Conservation (phyloP, 2,888 invertebrate species). For the Netelia virgata region DNA sequence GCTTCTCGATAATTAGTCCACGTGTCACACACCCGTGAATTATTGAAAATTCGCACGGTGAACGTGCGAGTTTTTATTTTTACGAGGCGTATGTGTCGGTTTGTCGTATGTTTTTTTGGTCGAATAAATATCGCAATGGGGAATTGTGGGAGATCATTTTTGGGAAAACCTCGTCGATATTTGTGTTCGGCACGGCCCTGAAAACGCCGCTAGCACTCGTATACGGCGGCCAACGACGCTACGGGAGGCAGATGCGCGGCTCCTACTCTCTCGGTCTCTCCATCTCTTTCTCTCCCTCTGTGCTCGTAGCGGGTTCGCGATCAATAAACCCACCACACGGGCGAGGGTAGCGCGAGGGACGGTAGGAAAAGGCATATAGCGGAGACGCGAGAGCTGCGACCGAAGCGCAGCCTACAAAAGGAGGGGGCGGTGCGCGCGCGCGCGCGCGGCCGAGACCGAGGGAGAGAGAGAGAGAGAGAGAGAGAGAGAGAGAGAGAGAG, state of each 20-base stretch:
- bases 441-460: not conserved
- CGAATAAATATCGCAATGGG: not conserved
- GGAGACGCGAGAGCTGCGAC: constrained; percentile 62
- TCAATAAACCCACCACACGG: constrained; percentile 79
- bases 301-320: constrained; percentile 72
- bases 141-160: not conserved
- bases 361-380: constrained; percentile 53
- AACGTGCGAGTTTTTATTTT: no score
- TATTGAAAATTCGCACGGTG: no score
- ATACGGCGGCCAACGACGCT: constrained; percentile 56
- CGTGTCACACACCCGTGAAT: no score
- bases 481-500: no score
- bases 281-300: constrained; percentile 9
- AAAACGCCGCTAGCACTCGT: constrained; percentile 38
- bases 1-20: no score
- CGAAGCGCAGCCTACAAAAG: constrained; percentile 29
- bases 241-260: constrained; percentile 71
- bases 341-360: constrained; percentile 46
- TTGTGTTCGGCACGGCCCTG: constrained; percentile 63
- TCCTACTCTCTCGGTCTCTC: constrained; percentile 6
- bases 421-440: not conserved
- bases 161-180: constrained; percentile 38
- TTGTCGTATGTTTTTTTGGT: not conserved
- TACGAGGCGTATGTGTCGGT: no score
- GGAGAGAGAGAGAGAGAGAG: no score